phyloP scores from a whole-genome alignment of 37 sponge, comb jelly and placozoan species.

The Geodia barretti region DNA sequence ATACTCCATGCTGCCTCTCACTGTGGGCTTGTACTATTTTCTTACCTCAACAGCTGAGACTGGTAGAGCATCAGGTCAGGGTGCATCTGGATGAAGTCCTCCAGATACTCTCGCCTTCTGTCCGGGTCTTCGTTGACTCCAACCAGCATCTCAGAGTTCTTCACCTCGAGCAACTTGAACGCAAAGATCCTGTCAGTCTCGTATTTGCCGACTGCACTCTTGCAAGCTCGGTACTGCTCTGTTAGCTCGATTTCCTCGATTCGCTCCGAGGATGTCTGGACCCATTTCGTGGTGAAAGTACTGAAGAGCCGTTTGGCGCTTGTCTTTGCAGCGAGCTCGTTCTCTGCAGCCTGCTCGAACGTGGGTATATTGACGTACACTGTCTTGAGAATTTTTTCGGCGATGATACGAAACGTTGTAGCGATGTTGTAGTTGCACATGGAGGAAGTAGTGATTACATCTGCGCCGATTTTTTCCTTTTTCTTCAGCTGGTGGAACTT shows the following conservation, averaged over 20 bases:
- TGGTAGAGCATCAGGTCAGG: too few relatives aligned
- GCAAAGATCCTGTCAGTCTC: slow-evolving; percentile 39
- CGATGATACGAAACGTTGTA: slow-evolving; percentile 27
- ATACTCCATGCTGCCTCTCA: too few relatives aligned
- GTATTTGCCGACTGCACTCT: slow-evolving; percentile 15
- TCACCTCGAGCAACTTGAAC: slow-evolving; percentile 34
- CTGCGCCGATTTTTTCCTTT: slow-evolving; percentile 25
- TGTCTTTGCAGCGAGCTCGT: background rate
- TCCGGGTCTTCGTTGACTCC: slow-evolving; percentile 33
- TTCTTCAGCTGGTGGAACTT: slow-evolving; percentile 15
- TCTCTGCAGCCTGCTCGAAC: slow-evolving; percentile 19
- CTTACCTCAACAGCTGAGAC: too few relatives aligned
- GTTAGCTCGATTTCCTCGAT: slow-evolving; percentile 14
- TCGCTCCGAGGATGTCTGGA: slow-evolving; percentile 23
- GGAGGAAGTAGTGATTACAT: slow-evolving; percentile 50
- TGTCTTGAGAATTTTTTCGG: slow-evolving; percentile 24
- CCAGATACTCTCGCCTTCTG: slow-evolving; percentile 46
- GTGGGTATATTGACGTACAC: background rate
- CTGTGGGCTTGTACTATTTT: too few relatives aligned
- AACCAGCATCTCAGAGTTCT: slow-evolving; percentile 26
- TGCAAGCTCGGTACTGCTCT: slow-evolving; percentile 38
- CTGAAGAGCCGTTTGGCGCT: background rate
- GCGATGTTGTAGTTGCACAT: slow-evolving; percentile 29
- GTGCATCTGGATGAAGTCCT: slow-evolving; percentile 30
- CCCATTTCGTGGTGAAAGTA: slow-evolving; percentile 28